phyloP scores from a whole-genome alignment of 2,888 invertebrate genomes.

The Clitarchus hookeri region DNA sequence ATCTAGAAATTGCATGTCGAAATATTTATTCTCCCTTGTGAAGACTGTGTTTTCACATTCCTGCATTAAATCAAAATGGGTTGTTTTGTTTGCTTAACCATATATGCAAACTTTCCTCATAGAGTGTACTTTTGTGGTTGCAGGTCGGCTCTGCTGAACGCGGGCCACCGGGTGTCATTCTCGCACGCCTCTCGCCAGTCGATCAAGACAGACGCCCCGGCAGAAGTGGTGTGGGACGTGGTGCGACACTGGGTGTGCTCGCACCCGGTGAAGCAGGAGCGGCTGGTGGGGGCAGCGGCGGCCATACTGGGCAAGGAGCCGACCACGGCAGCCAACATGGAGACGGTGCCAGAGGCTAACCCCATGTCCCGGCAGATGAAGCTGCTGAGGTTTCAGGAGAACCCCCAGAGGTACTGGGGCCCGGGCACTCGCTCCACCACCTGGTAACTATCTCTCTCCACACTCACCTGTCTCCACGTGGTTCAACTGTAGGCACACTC shows the following conservation, averaged over 20 bases:
- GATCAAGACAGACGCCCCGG: constrained; percentile 91
- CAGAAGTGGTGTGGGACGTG: constrained; percentile 87
- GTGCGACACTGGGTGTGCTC: constrained; percentile 77
- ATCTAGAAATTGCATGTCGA: too few species aligned
- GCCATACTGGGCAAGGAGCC: constrained; percentile 62
- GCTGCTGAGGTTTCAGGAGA: constrained; percentile 80
- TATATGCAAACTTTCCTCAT: too few species aligned
- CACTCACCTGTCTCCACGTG: too few species aligned
- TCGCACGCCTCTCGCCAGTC: constrained; percentile 89
- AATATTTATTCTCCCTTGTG: too few species aligned
- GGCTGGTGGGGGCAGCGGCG: constrained; percentile 54
- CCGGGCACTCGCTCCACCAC: constrained; percentile 81
- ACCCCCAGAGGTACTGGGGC: constrained; percentile 89
- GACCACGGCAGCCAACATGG: constrained; percentile 58
- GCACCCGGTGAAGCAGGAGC: constrained; percentile 69
- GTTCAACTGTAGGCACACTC: too few species aligned
- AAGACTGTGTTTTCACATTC: too few species aligned
- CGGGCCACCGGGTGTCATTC: constrained; percentile 87
- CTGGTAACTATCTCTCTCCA: constrained; percentile 72
- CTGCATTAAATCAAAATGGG: too few species aligned
- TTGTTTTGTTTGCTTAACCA: too few species aligned
- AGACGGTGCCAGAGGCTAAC: constrained; percentile 72
- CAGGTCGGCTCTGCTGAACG: constrained; percentile 88
- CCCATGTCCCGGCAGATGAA: constrained; percentile 75
- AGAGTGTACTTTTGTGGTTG: too few species aligned